phyloP scores from a whole-genome alignment of 2,113 vertebrate species.

The Silurus asotus region DNA sequence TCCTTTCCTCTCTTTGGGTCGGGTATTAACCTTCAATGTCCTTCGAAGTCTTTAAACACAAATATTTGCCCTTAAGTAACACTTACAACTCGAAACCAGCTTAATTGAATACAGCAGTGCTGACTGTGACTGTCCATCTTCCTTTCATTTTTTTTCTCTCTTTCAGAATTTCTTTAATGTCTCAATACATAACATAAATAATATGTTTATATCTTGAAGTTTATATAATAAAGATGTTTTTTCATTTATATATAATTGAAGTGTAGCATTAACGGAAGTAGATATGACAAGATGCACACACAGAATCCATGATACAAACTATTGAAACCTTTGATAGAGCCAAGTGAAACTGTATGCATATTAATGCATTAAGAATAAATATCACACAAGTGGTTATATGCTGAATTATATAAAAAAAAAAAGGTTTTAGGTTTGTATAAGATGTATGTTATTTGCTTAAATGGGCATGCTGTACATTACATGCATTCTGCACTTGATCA shows the following conservation, averaged over 20 bases:
- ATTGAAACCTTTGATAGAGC: neutral
- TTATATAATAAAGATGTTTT: neutral
- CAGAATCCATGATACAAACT: too few species aligned
- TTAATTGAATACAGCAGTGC: constrained; percentile 21
- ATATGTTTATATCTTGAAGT: too few species aligned
- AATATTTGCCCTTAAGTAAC: constrained; percentile 57
- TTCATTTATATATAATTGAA: too few species aligned
- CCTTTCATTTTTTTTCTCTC: neutral
- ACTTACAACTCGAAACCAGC: constrained; percentile 30
- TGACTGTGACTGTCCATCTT: constrained; percentile 4
- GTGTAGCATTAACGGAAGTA: neutral
- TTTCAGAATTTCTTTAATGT: neutral
- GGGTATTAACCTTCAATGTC: constrained; percentile 21
- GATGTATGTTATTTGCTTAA: neutral
- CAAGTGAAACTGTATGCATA: neutral
- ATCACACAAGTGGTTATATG: neutral
- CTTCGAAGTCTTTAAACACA: constrained; percentile 55
- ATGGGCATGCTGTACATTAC: neutral
- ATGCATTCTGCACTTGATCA: neutral
- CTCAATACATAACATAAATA: neutral
- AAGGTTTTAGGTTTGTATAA: neutral
- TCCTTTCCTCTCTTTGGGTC: neutral
- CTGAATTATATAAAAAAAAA: neutral
- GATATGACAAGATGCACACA: neutral
- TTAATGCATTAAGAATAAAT: neutral